Base-by-base conservation (phyloP, 2,113 vertebrate species). In the Archocentrus centrarchus region DNA sequence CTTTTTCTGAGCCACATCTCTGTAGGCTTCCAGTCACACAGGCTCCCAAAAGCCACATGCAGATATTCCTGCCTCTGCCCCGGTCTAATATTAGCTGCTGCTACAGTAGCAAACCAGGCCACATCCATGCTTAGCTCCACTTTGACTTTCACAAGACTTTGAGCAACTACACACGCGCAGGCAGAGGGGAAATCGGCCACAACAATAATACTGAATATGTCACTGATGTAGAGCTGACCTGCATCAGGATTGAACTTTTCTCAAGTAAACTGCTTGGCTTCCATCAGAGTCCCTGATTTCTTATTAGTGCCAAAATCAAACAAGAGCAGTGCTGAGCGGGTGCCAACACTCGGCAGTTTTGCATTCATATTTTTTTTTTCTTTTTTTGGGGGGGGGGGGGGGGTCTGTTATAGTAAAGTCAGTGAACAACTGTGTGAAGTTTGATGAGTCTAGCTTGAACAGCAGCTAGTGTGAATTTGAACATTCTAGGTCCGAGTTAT, bases 111-210 rank as follows among this genome's bases (percentile, higher is more conserved):
- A 80, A 95, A 93, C 86, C 91, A 89, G 95, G 94, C 62, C 94
- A 95, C 84, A 77, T 61, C 58, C 55, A 84, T 5, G 66, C 79
- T 75, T 78, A 17, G 79, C 85, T 80, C 86, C 62, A 39, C 82
- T 86, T 50, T 44, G 88, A 94, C 95, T 96, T 95, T 93, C 90
- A 91, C 85, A 88, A 79, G 88, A 92, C 93, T 93, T 95, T 93
- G 86, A 94, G 55, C 57, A 80, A 81, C 80, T 81, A 20, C 37
- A 63, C 7, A 50, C 2, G 1, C 11, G 22, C 24, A n/a, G 15
- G 39, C 32, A 24, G 1, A 76, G 17, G 24, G 8, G 7, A 61
- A 57, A 30, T 3, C 5, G 3, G 8, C 6, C 7, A n/a, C 22
- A 7, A 55, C 32, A 41, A 32, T 14, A 6, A 58, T n/a, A 79